Base-by-base conservation (phyloP, 2,113 vertebrate genomes). In the Pachyramphus minor region DNA sequence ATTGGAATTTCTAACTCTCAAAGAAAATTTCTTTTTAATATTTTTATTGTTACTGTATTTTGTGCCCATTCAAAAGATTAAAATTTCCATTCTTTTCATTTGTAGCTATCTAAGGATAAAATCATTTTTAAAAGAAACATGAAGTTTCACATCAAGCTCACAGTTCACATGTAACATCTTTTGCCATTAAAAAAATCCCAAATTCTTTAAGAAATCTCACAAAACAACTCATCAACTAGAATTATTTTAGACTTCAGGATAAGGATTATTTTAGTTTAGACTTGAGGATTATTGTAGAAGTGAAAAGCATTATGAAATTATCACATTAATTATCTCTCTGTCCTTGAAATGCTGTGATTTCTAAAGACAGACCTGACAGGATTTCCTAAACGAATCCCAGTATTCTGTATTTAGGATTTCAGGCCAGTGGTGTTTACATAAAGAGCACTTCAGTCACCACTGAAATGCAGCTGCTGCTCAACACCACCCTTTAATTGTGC, bases 401-500 rank as follows among this genome's bases (percentile, higher is more conserved):
- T 15, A 68, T 49, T 42, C 41, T 14, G 21, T 9, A 67, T 42
- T 20, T 14, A 41, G 22, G 31, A 31, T 37, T 95, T 77, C 7
- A 22, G 63, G 79, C 59, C 82, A 78, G 68, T 92, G 58, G 28
- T 11, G 12, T 87, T 93, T 89, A 37, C 16, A 6, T 5, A 58
- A 80, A 14, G 41, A 80, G 80, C 63, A 30, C 60, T 95, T 85
- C 67, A 59, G 50, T 73, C 76, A 47, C 67, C 45, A 79, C 4
- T 80, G 82, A 91, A 76, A 79, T 30, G 71, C 82, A 89, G 84
- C 87, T 93, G 82, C 82, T 63, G 45, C 79, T 91, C 71, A 82
- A 86, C 41, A 66, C 33, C 63, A 66, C 47, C 35, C 24, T 64
- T 10, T 30, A 74, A 86, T 8, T 63, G 59, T 60, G 47, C 85